Evolutionary conservation across 2,113 vertebrate genomes (phyloP).

Genomic region (Castor canadensis): DNA sequence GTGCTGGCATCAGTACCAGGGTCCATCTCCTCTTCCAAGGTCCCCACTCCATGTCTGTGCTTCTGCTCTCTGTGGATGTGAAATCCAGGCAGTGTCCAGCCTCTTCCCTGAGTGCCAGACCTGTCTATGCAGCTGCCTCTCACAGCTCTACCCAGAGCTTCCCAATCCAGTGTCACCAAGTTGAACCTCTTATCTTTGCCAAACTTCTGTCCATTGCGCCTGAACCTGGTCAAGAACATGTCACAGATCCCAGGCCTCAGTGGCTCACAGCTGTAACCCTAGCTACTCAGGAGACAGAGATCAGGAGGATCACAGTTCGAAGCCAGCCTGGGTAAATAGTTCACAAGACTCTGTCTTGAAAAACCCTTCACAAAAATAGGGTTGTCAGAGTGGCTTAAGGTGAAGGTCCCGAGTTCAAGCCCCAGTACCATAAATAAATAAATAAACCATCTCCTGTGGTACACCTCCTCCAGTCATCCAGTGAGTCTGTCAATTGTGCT

Average conservation of each 20-base stretch:
- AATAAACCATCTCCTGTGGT: no score
- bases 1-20: not conserved
- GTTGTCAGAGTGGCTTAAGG: no score
- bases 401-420: not conserved
- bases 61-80: not conserved
- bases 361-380: no score
- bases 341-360: no score
- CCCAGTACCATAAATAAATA: not conserved
- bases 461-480: not conserved
- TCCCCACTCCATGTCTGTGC: rapidly evolving
- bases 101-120: not conserved
- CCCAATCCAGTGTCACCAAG: not conserved
- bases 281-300: no score
- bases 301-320: no score
- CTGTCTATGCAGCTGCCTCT: not conserved
- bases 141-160: not conserved
- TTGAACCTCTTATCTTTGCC: not conserved
- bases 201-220: not conserved
- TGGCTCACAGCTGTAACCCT: no score
- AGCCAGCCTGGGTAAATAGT: no score
- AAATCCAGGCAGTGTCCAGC: not conserved
- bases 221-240: not conserved
- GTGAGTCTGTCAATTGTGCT: not conserved
- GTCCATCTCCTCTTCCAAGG: not conserved
- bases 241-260: no score